Percentiles rank a stretch among this genome's conserved stretches.
Evolutionary conservation across 2,888 invertebrate species (phyloP).

Genomic region (Melinopterus prodromus): DNA sequence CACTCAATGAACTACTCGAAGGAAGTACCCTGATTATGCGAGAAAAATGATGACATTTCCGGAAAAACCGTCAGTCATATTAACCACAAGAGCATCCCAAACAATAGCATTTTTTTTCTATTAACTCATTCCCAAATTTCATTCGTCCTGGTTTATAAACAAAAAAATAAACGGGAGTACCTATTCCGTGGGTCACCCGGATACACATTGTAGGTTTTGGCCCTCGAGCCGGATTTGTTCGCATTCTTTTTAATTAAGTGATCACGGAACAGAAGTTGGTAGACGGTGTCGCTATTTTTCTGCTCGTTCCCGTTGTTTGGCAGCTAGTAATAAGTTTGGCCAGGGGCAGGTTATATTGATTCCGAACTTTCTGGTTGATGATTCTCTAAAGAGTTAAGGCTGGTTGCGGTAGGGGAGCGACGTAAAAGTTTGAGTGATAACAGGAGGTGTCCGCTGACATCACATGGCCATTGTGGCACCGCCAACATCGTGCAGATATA

Average conservation of each 20-base stretch:
- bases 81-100: too few relatives aligned
- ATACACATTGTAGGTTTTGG: neutral
- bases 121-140: too few relatives aligned
- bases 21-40: too few relatives aligned
- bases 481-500: slow-evolving; percentile 47
- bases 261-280: neutral
- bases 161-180: too few relatives aligned
- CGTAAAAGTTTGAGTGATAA: slow-evolving; percentile 58
- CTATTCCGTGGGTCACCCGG: too few relatives aligned
- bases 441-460: slow-evolving; percentile 50
- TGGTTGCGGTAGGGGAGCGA: slow-evolving; percentile 28
- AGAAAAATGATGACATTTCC: too few relatives aligned
- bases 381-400: slow-evolving; percentile 59
- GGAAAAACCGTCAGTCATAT: too few relatives aligned
- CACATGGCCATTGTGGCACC: slow-evolving; percentile 52
- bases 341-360: slow-evolving; percentile 54
- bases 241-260: neutral
- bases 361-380: slow-evolving; percentile 58
- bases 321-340: slow-evolving; percentile 38
- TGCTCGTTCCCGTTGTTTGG: slow-evolving; percentile 12
- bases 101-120: too few relatives aligned
- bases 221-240: neutral
- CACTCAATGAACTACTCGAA: too few relatives aligned
- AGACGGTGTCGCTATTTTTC: neutral
- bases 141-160: too few relatives aligned